Base-by-base conservation (phyloP, 2,113 vertebrate species). In the Addax nasomaculatus region DNA sequence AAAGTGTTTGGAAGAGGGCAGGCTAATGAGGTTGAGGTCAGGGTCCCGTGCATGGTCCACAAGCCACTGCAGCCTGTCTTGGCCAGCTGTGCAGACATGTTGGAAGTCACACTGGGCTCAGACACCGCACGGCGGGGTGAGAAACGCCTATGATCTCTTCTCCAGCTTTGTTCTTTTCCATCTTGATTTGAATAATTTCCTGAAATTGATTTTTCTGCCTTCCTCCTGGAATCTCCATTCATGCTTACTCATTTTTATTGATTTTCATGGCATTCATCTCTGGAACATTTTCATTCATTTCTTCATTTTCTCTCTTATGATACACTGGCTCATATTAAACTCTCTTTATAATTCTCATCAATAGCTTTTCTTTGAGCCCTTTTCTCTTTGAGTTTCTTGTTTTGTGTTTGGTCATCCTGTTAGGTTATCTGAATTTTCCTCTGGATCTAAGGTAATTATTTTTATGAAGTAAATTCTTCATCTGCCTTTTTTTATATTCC, bases 1-100 rank as follows among this genome's bases (percentile, higher is more conserved):
- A 99, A 99, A 0, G 99, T 99, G 97, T 99, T 99, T 79, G 98
- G 99, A 95, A 99, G 90, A 30, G 99, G 99, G 94, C 99, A 99
- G 91, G 97, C 99, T 99, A 92, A 99, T 99, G 98, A 29, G 23
- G 16, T 87, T 29, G 3, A 30, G 47, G 5, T 10, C 2, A 17
- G 53, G 21, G 23, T 9, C 80, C 33, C 13, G 7, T 7, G 12
- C 3, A 16, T 7, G 23, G 78, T 60, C 80, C 13, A 16, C 25
- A 3, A 9, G 11, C 3, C 2, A 1, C 36, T 3, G 6, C 79
- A 7, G 33, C 13, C 47, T 21, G 15, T 25, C 49, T 55, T 4
- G 14, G 2, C 13, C 5, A 1, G 67, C 27, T 36, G 33, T 25
- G 21, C 4, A 9, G 19, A 23, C 15, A 23, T 1, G 0, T 11